Evolutionary conservation across 2,888 invertebrate genomes (phyloP).

Genomic region (Flexamia atlantica): DNA sequence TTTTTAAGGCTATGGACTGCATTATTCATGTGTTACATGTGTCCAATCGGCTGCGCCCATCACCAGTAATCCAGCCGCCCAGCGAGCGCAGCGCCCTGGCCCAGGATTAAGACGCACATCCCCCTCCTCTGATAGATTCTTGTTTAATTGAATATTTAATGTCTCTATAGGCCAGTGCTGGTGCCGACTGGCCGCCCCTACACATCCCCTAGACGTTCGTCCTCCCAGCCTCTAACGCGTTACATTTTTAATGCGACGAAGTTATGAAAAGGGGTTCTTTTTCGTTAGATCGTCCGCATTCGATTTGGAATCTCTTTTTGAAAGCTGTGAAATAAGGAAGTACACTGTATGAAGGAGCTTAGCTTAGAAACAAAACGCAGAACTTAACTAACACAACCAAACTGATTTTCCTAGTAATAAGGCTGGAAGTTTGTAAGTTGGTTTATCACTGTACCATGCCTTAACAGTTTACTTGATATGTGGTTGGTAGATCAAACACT

Average conservation of each 20-base stretch:
- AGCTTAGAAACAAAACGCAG: too few relatives aligned
- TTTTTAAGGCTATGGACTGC: not conserved
- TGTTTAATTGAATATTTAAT: slow-evolving; percentile 87
- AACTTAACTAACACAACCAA: too few relatives aligned
- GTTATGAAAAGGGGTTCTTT: slow-evolving; percentile 46
- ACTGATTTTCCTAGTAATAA: too few relatives aligned
- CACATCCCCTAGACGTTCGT: slow-evolving; percentile 26
- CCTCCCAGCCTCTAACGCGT: not conserved
- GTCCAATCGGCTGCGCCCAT: not conserved
- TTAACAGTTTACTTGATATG: too few relatives aligned
- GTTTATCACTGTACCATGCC: too few relatives aligned
- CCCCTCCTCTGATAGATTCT: slow-evolving; percentile 77
- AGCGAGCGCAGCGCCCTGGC: slow-evolving; percentile 67
- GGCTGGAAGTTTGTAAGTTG: too few relatives aligned
- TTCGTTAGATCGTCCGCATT: not conserved
- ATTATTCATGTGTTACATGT: slow-evolving; percentile 14
- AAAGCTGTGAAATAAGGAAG: too few relatives aligned
- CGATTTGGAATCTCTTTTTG: not conserved
- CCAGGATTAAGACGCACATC: slow-evolving; percentile 72
- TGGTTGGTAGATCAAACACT: too few relatives aligned
- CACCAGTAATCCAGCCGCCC: not conserved
- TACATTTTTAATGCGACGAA: slow-evolving; percentile 44
- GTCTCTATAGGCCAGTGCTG: slow-evolving; percentile 69
- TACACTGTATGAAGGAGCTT: too few relatives aligned
- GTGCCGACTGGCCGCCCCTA: slow-evolving; percentile 24